Conservation (phyloP, 2,888 invertebrate genomes). For the Tipula unca region DNA sequence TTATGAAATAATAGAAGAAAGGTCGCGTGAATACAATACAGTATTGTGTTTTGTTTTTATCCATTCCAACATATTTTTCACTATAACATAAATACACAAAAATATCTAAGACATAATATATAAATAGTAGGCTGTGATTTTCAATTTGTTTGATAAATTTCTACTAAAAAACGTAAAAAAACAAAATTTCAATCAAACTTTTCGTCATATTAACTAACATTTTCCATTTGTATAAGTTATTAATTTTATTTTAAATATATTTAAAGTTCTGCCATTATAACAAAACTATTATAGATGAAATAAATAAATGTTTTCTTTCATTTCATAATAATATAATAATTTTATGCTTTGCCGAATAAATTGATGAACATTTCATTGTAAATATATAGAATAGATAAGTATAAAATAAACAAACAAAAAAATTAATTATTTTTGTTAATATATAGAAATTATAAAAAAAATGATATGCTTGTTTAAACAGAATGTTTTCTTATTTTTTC, state of each 20-base stretch:
- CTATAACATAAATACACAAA: neutral
- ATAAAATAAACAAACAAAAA: neutral
- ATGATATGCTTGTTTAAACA: neutral
- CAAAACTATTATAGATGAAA: neutral
- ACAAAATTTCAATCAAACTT: neutral
- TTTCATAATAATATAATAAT: slow-evolving; percentile 1
- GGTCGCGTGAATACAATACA: neutral
- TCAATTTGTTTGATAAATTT: neutral
- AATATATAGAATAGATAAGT: neutral
- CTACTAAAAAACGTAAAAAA: neutral
- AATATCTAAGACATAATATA: neutral
- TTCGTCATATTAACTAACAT: neutral
- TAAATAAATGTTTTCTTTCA: neutral
- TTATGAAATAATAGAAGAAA: neutral
- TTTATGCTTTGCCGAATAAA: neutral
- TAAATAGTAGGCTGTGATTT: neutral
- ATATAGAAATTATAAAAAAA: neutral
- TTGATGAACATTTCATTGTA: slow-evolving; percentile 8
- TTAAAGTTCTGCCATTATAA: neutral
- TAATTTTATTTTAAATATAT: neutral
- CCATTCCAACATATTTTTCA: neutral
- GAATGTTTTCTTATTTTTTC: neutral
- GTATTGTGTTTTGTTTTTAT: neutral
- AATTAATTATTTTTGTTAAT: neutral
- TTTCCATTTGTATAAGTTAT: neutral